These are phyloP conservation scores for Apeltes quadracus DNA, from an alignment of 2,113 vertebrate species.

Conservation along the genomic window DNA sequence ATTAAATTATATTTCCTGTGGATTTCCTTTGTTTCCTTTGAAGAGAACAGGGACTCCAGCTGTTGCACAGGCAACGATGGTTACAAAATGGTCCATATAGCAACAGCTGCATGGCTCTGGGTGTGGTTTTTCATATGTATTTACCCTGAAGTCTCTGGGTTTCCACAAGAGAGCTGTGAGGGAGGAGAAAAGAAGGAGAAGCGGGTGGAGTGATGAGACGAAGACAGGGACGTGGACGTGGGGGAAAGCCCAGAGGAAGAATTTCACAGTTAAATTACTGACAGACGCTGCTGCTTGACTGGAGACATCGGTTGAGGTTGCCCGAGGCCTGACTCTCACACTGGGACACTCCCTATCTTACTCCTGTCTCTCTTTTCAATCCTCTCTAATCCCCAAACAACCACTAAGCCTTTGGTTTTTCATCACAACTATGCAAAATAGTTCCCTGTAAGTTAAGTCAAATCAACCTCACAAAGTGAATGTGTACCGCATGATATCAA, in stretches of 20 bases:
- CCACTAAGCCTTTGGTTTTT: background rate
- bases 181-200: slow-evolving; percentile 28
- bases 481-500: slow-evolving; percentile 31
- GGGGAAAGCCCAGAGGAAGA: slow-evolving; percentile 62
- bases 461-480: slow-evolving; percentile 8
- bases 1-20: background rate
- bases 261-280: slow-evolving; percentile 77
- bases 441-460: slow-evolving; percentile 9
- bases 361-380: slow-evolving; percentile 21
- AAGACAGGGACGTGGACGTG: slow-evolving; percentile 70
- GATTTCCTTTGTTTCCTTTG: background rate
- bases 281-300: slow-evolving; percentile 70
- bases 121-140: slow-evolving; percentile 67
- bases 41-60: background rate
- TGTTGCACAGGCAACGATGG: background rate
- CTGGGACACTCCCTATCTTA: slow-evolving; percentile 64
- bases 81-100: background rate
- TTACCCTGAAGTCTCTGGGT: slow-evolving; percentile 59
- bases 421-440: slow-evolving; percentile 16
- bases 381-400: slow-evolving; percentile 8
- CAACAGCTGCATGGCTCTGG: slow-evolving; percentile 51
- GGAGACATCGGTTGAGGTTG: slow-evolving; percentile 71
- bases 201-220: slow-evolving; percentile 49
- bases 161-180: slow-evolving; percentile 63
- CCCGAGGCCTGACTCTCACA: slow-evolving; percentile 61